Percentiles rank a stretch among this genome's conserved stretches.
Conservation (phyloP, 2,888 invertebrate genomes). For the Chrysolina americana region DNA sequence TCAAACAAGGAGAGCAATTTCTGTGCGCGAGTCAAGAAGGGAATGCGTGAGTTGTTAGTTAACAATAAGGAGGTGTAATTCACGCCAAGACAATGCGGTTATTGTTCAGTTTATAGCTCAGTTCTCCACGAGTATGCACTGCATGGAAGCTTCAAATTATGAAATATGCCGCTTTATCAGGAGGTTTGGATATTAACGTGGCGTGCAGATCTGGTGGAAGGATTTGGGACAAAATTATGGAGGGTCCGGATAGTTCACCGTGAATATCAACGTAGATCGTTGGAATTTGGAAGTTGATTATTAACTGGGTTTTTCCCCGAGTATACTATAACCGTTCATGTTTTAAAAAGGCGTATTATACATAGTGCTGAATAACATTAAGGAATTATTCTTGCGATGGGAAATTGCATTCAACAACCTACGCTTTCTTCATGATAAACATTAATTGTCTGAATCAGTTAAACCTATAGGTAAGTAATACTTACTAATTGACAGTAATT, state of each 20-base stretch:
- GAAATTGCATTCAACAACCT: no score
- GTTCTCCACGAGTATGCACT: slow-evolving; percentile 29
- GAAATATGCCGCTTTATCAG: slow-evolving; percentile 30
- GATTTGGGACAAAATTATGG: background rate
- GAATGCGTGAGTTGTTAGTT: slow-evolving; percentile 57
- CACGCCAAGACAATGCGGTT: slow-evolving; percentile 55
- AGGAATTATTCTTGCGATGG: no score
- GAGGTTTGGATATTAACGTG: slow-evolving; percentile 23
- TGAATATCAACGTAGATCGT: background rate
- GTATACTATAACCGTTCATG: no score
- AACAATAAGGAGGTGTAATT: slow-evolving; percentile 60
- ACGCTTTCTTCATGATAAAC: no score
- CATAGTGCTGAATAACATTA: no score
- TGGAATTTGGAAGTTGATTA: no score
- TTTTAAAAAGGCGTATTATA: no score
- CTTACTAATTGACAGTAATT: no score
- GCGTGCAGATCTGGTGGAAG: slow-evolving; percentile 1
- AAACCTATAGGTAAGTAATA: no score
- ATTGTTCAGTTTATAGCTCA: slow-evolving; percentile 31
- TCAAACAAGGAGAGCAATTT: slow-evolving; percentile 12
- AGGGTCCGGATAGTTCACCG: background rate
- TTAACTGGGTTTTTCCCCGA: no score
- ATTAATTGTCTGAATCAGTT: no score
- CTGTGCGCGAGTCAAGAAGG: slow-evolving; percentile 49
- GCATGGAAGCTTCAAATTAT: slow-evolving; percentile 28